Conservation (phyloP, 2,888 invertebrate species). For the Trissolcus japonicus region DNA sequence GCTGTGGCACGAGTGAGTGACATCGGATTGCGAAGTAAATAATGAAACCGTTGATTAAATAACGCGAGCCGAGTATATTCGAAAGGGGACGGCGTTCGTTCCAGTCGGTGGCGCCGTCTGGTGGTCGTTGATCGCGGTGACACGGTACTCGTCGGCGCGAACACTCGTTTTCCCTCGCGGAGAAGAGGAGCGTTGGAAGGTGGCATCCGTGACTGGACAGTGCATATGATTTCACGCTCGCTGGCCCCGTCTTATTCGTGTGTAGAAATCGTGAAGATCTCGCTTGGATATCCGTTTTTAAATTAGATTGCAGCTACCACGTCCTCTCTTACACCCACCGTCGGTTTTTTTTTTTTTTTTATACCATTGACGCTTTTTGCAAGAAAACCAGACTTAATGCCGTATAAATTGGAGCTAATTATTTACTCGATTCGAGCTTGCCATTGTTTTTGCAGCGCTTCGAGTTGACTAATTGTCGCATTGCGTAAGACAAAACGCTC, state of each 20-base stretch:
- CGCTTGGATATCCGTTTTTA: conserved; percentile 75
- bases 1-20: conserved; percentile 2
- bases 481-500: conserved; percentile 31
- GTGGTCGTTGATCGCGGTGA: conserved; percentile 54
- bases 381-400: conserved; percentile 34
- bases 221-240: conserved; percentile 76
- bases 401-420: conserved; percentile 44
- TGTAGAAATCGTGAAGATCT: conserved; percentile 77
- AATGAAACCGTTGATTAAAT: conserved; percentile 27
- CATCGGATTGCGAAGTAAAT: conserved; percentile 14
- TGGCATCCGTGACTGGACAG: conserved; percentile 76
- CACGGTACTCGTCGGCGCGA: conserved; percentile 48
- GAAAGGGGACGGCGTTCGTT: conserved; percentile 56
- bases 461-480: conserved; percentile 37
- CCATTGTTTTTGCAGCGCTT: conserved; percentile 29
- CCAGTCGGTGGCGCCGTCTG: conserved; percentile 69
- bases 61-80: conserved; percentile 11
- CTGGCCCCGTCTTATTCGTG: conserved; percentile 74
- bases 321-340: conserved; percentile 60
- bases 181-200: conserved; percentile 66
- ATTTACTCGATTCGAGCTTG: conserved; percentile 33
- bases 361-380: conserved; percentile 51
- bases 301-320: conserved; percentile 74
- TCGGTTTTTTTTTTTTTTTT: conserved; percentile 34
- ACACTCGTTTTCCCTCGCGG: conserved; percentile 63